Evolutionary conservation across 2,888 invertebrate species (phyloP).

Genomic region (Campaea margaritaria): DNA sequence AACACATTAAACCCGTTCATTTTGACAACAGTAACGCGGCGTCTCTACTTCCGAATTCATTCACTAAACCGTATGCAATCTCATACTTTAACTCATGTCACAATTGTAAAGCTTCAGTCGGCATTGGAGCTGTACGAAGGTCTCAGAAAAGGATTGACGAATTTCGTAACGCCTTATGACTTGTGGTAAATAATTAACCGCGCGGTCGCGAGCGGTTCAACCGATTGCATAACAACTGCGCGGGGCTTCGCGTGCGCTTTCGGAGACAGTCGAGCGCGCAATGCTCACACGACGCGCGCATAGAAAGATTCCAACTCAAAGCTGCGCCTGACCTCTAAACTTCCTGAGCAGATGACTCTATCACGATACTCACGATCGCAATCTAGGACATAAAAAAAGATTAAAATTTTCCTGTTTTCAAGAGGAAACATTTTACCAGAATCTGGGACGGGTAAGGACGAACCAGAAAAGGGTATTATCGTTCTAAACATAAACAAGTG

Average conservation of each 20-base stretch:
- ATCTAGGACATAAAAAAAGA: background rate
- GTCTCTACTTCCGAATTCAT: slow-evolving; percentile 52
- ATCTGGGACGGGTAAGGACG: too few species aligned
- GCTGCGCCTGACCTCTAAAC: slow-evolving; percentile 58
- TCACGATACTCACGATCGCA: slow-evolving; percentile 6
- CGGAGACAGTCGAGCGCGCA: slow-evolving; percentile 69
- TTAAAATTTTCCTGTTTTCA: background rate
- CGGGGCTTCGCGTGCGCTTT: slow-evolving; percentile 73
- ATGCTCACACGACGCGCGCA: slow-evolving; percentile 59
- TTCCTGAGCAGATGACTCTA: slow-evolving; percentile 30
- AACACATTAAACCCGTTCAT: slow-evolving; percentile 63
- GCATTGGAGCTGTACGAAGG: slow-evolving; percentile 70
- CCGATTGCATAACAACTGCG: slow-evolving; percentile 56
- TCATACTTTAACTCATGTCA: slow-evolving; percentile 63
- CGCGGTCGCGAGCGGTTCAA: slow-evolving; percentile 50
- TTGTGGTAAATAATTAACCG: slow-evolving; percentile 55
- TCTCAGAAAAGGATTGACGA: slow-evolving; percentile 66
- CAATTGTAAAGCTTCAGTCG: slow-evolving; percentile 64
- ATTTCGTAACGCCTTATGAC: slow-evolving; percentile 65
- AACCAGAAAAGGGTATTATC: too few species aligned
- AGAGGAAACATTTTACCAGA: too few species aligned
- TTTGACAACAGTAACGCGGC: slow-evolving; percentile 48
- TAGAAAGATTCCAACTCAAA: slow-evolving; percentile 43
- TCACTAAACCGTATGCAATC: slow-evolving; percentile 63
- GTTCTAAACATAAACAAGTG: too few species aligned